Evolutionary conservation across 2,888 invertebrate species (phyloP), one percentile per base, ranked within the genome.

Genomic region (Cephalotes varians): DNA sequence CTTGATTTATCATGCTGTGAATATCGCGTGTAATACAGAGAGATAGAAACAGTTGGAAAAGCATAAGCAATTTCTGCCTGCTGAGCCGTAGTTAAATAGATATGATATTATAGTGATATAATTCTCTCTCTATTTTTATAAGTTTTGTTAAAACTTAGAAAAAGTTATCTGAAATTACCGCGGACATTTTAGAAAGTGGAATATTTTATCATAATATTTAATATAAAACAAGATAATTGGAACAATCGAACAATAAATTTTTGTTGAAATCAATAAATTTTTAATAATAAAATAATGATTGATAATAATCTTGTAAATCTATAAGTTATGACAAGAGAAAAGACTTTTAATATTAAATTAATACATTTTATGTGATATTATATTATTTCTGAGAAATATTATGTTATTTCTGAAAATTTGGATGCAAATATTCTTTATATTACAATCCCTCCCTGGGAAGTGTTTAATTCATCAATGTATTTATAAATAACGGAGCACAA

Each of bases 1-100:
- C 77, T 37, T 82, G 82, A 72, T 72, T 72, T 58, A 72, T 69
- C 49, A 71, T 49, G 25, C 60, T 47, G 31, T 47, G 34, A 74
- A 60, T 62, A 74, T 74, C 47, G 47, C 60, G 21, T 60, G 62
- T 60, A 60, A 74, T 6, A 47, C 62, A 81, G 34, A 21, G 18
- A 21, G 12, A 31, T n/a, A 51, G 10, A 3, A 40, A 81, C 69
- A 81, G 69, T 69, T 64, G 65, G 47, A 76, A 64, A 25, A 74
- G 40, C 10, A 47, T 74, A 60, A 74, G 73, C 73, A 74, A 74
- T 62, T 74, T 74, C 44, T 62, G 18, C 28, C 47, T 7, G 47
- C 44, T 18, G 18, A 74, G 34, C 9, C 34, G 47, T 73, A 47
- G 9, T 47, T 47, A 62, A 74, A 47, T 49, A 21, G 18, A 62